Evolutionary conservation across 2,797 vertebrate genomes (phyloP).

Genomic region (Acrossocheilus wenchowensis): DNA sequence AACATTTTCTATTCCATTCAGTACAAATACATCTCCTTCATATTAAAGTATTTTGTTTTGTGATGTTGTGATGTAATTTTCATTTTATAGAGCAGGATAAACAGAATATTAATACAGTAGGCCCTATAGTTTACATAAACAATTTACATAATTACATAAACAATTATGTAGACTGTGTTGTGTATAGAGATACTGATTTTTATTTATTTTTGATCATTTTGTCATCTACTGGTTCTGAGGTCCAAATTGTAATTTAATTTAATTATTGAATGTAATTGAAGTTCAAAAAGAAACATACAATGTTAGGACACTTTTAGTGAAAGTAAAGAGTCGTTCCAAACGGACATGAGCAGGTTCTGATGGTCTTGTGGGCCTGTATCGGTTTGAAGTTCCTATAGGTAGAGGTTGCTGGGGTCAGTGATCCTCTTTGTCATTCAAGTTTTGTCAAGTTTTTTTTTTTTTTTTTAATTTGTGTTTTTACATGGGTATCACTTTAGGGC

Average conservation of each 20-base stretch:
- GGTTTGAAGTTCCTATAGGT: background rate
- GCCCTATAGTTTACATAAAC: too few species aligned
- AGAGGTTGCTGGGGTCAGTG: background rate
- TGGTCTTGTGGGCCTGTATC: background rate
- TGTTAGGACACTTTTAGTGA: background rate
- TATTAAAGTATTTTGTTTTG: background rate
- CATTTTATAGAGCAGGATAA: background rate
- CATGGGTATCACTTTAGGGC: background rate
- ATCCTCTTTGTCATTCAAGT: too few species aligned
- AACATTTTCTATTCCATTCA: background rate
- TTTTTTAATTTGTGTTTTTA: background rate
- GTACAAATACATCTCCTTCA: too few species aligned
- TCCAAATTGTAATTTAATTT: background rate
- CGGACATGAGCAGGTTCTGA: background rate
- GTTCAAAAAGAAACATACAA: background rate
- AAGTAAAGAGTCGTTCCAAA: background rate
- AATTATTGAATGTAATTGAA: background rate
- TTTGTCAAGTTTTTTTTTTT: background rate
- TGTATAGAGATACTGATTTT: background rate
- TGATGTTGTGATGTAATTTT: background rate
- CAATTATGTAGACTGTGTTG: background rate
- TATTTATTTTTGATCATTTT: too few species aligned
- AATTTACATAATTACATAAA: background rate
- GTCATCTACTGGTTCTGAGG: background rate
- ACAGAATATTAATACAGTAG: background rate